These are phyloP conservation scores for Chelonus insularis DNA, from an alignment of 1,140 invertebrate genomes.

Conservation along the genomic window DNA sequence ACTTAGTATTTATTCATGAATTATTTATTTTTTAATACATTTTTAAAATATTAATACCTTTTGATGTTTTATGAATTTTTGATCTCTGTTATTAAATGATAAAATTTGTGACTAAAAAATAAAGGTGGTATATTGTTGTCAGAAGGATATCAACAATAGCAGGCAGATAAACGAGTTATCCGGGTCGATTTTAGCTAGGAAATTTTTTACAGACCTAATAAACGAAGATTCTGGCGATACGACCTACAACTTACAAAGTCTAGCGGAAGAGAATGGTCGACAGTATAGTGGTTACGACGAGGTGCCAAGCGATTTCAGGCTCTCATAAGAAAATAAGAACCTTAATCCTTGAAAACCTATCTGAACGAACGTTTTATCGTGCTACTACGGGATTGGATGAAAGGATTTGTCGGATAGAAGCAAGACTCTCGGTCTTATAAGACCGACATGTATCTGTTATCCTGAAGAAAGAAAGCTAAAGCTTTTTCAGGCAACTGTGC, in stretches of 20 bases:
- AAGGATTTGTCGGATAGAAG: conserved; percentile 28
- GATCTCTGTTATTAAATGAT: not conserved
- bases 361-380: conserved; percentile 19
- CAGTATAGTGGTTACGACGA: conserved; percentile 2
- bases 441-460: conserved; percentile 2
- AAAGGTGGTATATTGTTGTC: not conserved
- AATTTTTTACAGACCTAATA: not conserved
- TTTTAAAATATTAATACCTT: too few relatives aligned
- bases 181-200: not conserved
- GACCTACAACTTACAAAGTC: not conserved
- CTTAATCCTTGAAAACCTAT: conserved; percentile 21
- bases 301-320: conserved; percentile 28
- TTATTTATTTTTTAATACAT: too few relatives aligned
- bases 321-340: conserved; percentile 30
- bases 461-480: not conserved
- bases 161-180: not conserved
- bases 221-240: too few relatives aligned
- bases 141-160: not conserved
- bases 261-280: not conserved
- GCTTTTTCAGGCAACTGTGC: not conserved
- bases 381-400: conserved; percentile 22
- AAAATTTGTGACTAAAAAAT: not conserved
- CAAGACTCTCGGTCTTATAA: conserved; percentile 9
- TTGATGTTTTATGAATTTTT: too few relatives aligned
- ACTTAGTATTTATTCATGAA: too few relatives aligned